Conservation (phyloP, 2,113 vertebrate species). For the Laticauda laticaudata region DNA sequence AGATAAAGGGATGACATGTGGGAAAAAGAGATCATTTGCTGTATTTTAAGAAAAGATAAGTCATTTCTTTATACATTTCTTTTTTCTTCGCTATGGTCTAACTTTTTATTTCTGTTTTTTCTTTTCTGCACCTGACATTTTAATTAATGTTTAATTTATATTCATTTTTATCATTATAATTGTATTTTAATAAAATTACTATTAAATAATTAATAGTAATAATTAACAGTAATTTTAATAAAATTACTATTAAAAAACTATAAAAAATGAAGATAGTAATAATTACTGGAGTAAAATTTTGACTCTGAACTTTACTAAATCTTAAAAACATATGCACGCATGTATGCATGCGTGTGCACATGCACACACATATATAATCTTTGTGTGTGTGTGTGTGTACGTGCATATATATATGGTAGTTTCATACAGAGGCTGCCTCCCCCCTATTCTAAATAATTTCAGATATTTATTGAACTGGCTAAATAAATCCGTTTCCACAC, state of each 20-base stretch:
- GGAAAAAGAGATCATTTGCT: not conserved
- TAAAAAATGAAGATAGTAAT: not conserved
- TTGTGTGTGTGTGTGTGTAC: no score
- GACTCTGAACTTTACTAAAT: not conserved
- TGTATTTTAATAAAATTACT: not conserved
- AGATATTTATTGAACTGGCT: not conserved
- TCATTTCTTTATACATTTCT: not conserved
- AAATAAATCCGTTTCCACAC: not conserved
- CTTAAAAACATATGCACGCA: not conserved
- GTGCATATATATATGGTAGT: not conserved
- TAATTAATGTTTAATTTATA: not conserved
- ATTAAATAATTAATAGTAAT: not conserved
- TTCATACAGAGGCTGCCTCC: not conserved
- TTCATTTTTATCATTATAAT: not conserved
- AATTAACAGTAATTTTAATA: not conserved
- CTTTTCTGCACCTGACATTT: not conserved
- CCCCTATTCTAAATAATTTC: not conserved
- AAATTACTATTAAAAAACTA: not conserved
- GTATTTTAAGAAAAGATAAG: not conserved
- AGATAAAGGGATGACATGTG: not conserved
- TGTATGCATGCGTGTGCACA: no score
- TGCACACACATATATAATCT: no score
- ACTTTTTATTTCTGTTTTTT: not conserved
- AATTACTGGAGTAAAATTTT: not conserved
- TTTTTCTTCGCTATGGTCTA: not conserved